phyloP scores from a whole-genome alignment of 2,888 invertebrate genomes.

The Caenorhabditis zanzibari region DNA sequence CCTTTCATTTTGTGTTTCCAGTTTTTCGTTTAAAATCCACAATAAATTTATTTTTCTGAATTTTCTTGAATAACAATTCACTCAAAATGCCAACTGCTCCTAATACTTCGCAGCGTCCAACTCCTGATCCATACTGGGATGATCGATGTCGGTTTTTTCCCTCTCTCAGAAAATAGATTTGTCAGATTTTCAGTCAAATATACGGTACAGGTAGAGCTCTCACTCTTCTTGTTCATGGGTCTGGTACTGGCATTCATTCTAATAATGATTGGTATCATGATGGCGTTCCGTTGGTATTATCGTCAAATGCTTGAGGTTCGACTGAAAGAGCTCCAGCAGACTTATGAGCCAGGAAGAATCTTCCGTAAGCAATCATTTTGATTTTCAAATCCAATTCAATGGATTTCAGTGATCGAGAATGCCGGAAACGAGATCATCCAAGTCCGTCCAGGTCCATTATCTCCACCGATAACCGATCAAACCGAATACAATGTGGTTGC shows the following conservation, averaged over 20 bases:
- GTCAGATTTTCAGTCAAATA: slow-evolving; percentile 13
- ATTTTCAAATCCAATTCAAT: not conserved
- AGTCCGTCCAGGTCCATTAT: slow-evolving; percentile 43
- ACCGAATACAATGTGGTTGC: slow-evolving; percentile 67
- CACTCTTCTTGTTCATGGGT: slow-evolving; percentile 36
- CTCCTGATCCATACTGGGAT: slow-evolving; percentile 3
- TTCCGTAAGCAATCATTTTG: slow-evolving; percentile 12
- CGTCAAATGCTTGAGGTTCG: slow-evolving; percentile 44
- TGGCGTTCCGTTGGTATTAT: slow-evolving; percentile 46
- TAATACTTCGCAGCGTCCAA: not conserved
- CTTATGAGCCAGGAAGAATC: slow-evolving; percentile 56
- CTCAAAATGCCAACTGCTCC: slow-evolving; percentile 20
- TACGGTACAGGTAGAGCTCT: slow-evolving; percentile 30
- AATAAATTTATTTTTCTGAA: slow-evolving; percentile 16
- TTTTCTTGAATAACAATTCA: not conserved
- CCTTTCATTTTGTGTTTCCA: not conserved
- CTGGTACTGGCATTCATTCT: slow-evolving; percentile 33
- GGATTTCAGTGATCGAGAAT: slow-evolving; percentile 47
- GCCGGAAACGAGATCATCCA: slow-evolving; percentile 47
- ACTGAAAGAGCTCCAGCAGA: slow-evolving; percentile 44
- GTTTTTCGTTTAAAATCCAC: not conserved
- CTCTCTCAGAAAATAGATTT: not conserved
- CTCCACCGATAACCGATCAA: slow-evolving; percentile 65
- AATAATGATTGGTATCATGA: slow-evolving; percentile 38
- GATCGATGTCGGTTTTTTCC: slow-evolving; percentile 12